phyloP scores from a whole-genome alignment of 2,888 invertebrate genomes.

The Ethmia dodecea region DNA sequence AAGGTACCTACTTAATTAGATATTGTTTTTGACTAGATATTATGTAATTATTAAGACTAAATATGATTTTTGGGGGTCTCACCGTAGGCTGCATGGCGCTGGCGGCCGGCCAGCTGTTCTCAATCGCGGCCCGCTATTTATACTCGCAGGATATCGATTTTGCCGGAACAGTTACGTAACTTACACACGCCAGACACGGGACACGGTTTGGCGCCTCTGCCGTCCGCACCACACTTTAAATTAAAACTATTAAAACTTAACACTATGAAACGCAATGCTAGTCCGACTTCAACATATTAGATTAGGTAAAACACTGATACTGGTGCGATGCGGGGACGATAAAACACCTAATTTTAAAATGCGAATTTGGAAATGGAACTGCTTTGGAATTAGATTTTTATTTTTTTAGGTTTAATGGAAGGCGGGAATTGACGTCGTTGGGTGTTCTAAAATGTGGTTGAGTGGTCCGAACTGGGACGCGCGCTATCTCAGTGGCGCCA shows the following conservation, averaged over 20 bases:
- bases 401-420: conserved; percentile 28
- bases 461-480: conserved; percentile 32
- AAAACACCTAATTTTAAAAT: too few species aligned
- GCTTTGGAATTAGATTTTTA: not conserved
- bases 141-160: conserved; percentile 72
- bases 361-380: not conserved
- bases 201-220: conserved; percentile 51
- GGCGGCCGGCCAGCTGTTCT: conserved; percentile 68
- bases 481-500: conserved; percentile 58
- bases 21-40: too few species aligned
- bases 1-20: too few species aligned
- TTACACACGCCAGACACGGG: conserved; percentile 37
- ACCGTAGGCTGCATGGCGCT: conserved; percentile 66
- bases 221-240: conserved; percentile 32
- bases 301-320: not conserved
- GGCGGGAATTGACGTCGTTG: conserved; percentile 24
- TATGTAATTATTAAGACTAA: too few species aligned
- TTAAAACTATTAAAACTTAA: too few species aligned
- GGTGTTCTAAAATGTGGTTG: conserved; percentile 16
- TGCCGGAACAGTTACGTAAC: conserved; percentile 69
- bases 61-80: too few species aligned
- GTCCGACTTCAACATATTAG: too few species aligned
- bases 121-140: conserved; percentile 64
- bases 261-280: not conserved
- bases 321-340: too few species aligned